A percentile compares a stretch with the other conserved stretches of the same genome.
Evolutionary conservation across 2,113 vertebrate species (phyloP).

Genomic region (Rousettus leschenaultii): DNA sequence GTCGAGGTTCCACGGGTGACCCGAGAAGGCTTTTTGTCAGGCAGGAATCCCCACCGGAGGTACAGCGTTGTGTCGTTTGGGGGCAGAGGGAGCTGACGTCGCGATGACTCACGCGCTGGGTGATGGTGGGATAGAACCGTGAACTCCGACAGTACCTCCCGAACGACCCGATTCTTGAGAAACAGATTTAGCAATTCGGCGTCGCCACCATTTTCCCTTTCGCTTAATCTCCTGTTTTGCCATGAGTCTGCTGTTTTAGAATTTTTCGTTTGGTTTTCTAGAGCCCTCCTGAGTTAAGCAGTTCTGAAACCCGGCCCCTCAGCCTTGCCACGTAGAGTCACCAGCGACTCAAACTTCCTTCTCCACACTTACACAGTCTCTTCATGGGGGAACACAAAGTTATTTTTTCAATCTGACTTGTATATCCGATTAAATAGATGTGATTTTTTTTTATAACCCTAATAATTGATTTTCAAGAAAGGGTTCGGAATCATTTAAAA

Average conservation of each 20-base stretch:
- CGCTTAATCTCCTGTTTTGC: not conserved
- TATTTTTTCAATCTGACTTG: not conserved
- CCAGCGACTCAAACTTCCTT: not conserved
- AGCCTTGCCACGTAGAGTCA: not conserved
- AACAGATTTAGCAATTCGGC: not conserved
- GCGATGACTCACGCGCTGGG: not conserved
- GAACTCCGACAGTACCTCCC: not conserved
- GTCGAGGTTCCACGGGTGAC: not conserved
- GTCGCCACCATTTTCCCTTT: not conserved
- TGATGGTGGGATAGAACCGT: not conserved
- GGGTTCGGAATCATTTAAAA: not conserved
- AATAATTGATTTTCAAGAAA: not conserved
- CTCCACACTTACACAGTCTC: not conserved
- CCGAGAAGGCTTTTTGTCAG: constrained; percentile 44
- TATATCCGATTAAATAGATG: not conserved
- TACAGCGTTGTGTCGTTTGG: not conserved
- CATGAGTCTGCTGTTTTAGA: not conserved
- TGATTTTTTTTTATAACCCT: not conserved
- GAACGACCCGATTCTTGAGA: not conserved
- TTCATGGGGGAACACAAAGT: not conserved
- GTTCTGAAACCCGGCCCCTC: not conserved
- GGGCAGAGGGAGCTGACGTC: not conserved
- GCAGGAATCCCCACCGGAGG: constrained; percentile 24
- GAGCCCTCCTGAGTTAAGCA: not conserved
- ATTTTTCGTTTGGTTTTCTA: constrained; percentile 13